Percentiles rank a stretch among this genome's conserved stretches.
Conservation (phyloP, 2,797 vertebrate species). For the Cirrhinus mrigala region DNA sequence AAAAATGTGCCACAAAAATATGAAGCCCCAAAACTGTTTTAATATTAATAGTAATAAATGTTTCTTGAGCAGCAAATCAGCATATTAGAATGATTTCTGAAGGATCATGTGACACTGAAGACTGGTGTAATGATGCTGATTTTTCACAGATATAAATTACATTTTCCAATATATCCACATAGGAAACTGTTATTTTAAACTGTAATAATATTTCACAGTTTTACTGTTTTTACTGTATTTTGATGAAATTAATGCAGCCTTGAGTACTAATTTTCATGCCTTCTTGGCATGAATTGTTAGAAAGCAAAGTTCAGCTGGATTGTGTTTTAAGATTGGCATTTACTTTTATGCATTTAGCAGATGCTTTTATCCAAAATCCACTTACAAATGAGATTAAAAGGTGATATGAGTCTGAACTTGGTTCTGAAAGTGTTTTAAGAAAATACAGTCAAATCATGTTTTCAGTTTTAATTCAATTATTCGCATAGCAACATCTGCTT, state of each 20-base stretch:
- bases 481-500: conserved; percentile 62
- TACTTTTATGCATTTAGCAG: background rate
- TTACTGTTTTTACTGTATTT: background rate
- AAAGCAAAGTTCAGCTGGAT: background rate
- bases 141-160: background rate
- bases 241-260: background rate
- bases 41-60: background rate
- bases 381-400: background rate
- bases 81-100: background rate
- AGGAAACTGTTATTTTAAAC: background rate
- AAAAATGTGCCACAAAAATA: background rate
- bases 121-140: background rate
- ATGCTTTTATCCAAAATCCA: background rate
- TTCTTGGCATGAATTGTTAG: background rate
- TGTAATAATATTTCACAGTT: background rate
- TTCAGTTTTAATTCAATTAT: conserved; percentile 16
- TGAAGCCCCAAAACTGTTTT: background rate
- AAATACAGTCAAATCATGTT: background rate
- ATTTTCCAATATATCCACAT: no score
- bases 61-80: background rate
- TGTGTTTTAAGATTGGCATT: background rate
- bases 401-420: background rate
- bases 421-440: background rate
- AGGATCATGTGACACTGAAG: background rate
- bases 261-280: background rate